These are phyloP conservation scores for Philhelius pedissequus DNA, from an alignment of 2,888 invertebrate genomes.

Conservation along the genomic window DNA sequence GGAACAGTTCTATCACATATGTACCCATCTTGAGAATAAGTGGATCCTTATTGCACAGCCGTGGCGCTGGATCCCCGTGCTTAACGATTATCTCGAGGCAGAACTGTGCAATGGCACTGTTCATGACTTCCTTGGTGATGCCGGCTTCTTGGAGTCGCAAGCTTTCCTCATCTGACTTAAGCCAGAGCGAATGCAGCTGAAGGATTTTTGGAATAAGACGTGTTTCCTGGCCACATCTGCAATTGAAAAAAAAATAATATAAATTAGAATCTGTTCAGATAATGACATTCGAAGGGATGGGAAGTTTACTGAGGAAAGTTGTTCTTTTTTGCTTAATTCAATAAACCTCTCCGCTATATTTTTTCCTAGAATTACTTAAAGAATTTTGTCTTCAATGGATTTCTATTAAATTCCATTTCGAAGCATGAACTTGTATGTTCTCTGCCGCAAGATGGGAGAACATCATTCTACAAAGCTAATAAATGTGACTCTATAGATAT, in stretches of 20 bases:
- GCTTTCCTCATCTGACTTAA: constrained; percentile 94
- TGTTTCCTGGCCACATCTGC: constrained; percentile 96
- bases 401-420: constrained; percentile 27
- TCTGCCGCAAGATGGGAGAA: not conserved
- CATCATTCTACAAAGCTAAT: constrained; percentile 25
- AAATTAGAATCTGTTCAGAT: not conserved
- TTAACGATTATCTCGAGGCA: constrained; percentile 97
- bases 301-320: not conserved
- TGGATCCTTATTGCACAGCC: constrained; percentile 99
- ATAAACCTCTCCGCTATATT: constrained; percentile 23
- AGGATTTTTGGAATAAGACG: constrained; percentile 97
- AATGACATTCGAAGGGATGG: not conserved
- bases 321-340: constrained; percentile 35
- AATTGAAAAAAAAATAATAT: constrained; percentile 76
- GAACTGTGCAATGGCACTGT: constrained; percentile 97
- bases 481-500: constrained; percentile 37
- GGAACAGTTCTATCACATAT: constrained; percentile 96
- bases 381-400: constrained; percentile 8
- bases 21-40: constrained; percentile 97
- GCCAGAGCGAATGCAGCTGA: constrained; percentile 97
- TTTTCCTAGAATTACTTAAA: not conserved
- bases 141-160: constrained; percentile 95
- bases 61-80: constrained; percentile 96
- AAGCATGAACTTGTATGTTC: constrained; percentile 14
- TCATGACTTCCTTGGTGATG: constrained; percentile 93